Conservation (phyloP, 2,888 invertebrate species). For the Cordylochernes scorpioides region DNA sequence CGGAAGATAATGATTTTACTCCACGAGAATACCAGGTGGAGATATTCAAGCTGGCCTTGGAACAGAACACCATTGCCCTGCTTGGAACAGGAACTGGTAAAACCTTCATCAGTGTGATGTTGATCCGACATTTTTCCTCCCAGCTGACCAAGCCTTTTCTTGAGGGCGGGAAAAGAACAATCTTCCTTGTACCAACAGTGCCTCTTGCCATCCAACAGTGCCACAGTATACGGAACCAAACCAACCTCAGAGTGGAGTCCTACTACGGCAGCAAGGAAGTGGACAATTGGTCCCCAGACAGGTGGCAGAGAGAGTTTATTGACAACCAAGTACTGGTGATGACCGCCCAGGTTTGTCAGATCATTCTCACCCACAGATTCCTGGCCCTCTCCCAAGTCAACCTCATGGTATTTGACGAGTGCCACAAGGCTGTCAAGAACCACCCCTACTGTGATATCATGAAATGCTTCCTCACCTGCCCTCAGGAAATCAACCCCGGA, state of each 20-base stretch:
- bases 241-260: constrained; percentile 24
- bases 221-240: constrained; percentile 31
- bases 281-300: constrained; percentile 9
- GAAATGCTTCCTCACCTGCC: constrained; percentile 28
- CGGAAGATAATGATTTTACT: too few species aligned
- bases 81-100: constrained; percentile 81
- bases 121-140: constrained; percentile 34
- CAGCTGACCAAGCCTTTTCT: constrained; percentile 22
- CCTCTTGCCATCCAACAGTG: constrained; percentile 44
- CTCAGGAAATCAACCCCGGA: constrained; percentile 32
- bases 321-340: constrained; percentile 39
- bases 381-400: constrained; percentile 34
- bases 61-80: constrained; percentile 61
- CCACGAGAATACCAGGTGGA: too few species aligned
- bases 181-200: constrained; percentile 35
- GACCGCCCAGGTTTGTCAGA: constrained; percentile 51
- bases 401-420: constrained; percentile 74
- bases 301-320: constrained; percentile 8
- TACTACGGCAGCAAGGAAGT: constrained; percentile 15
- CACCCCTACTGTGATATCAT: constrained; percentile 48
- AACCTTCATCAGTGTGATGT: constrained; percentile 58
- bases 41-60: constrained; percentile 40
- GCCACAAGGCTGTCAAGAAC: constrained; percentile 54
- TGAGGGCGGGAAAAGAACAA: constrained; percentile 44
- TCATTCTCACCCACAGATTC: constrained; percentile 35